Evolutionary conservation across 23 tunicate genomes (phyloP).

Genomic region (Trididemnum clinides): DNA sequence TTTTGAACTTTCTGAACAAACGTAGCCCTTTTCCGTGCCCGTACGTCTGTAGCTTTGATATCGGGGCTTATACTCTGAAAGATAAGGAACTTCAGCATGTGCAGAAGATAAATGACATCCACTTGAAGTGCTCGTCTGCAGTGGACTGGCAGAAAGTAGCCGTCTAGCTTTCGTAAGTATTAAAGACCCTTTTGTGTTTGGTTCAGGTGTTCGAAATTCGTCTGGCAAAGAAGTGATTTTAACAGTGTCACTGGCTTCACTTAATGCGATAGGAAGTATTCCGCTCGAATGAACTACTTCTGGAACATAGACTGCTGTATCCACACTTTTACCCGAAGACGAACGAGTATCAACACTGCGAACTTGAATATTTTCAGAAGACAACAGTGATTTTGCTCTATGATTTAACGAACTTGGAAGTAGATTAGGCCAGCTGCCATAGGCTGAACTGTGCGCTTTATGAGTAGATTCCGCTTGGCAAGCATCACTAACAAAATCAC

Average conservation of each 20-base stretch:
- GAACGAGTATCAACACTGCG: not conserved
- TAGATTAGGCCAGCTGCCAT: not conserved
- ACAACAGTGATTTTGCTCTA: not conserved
- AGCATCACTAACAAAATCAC: slow-evolving; percentile 55
- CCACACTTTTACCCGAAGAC: not conserved
- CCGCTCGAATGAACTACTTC: not conserved
- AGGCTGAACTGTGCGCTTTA: slow-evolving; percentile 5
- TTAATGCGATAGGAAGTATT: not conserved
- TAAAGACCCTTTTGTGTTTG: not conserved
- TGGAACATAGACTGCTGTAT: slow-evolving; percentile 25
- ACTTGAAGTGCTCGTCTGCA: not conserved
- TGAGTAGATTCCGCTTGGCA: slow-evolving; percentile 62
- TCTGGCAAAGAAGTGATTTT: not conserved
- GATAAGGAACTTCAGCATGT: not conserved
- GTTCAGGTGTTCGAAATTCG: too few species aligned
- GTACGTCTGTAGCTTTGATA: not conserved
- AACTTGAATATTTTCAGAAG: slow-evolving; percentile 25
- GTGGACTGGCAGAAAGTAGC: slow-evolving; percentile 19
- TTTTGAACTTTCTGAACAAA: slow-evolving; percentile 10
- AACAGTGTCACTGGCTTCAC: not conserved
- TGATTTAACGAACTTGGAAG: not conserved
- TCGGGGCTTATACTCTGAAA: slow-evolving; percentile 1
- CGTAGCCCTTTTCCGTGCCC: not conserved
- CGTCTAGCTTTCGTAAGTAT: slow-evolving; percentile 19
- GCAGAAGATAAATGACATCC: not conserved